phyloP scores from a whole-genome alignment of 2,113 vertebrate genomes.

The Gambusia holbrooki region DNA sequence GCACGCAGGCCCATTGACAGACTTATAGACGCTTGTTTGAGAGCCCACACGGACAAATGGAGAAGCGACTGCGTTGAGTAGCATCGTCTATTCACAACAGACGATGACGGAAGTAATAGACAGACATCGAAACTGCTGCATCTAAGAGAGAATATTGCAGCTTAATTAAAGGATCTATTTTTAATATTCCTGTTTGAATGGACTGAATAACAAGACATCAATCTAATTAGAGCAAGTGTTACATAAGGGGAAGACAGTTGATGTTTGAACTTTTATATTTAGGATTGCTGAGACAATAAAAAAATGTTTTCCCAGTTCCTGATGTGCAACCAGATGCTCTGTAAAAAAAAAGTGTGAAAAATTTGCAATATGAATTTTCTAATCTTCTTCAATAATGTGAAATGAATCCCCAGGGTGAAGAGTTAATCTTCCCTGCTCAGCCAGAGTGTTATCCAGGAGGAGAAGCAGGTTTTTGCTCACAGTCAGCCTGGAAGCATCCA shows the following conservation, averaged over 20 bases:
- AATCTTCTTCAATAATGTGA: constrained; percentile 22
- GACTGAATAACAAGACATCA: neutral
- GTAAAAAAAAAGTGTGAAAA: neutral
- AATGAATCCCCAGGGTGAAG: constrained; percentile 18
- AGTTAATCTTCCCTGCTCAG: constrained; percentile 31
- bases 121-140: constrained; percentile 28
- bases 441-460: constrained; percentile 35
- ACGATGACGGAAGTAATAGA: constrained; percentile 42
- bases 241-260: too few species aligned
- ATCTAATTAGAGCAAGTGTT: too few species aligned
- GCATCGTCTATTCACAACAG: neutral
- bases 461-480: constrained; percentile 39
- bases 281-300: too few species aligned
- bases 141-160: constrained; percentile 8
- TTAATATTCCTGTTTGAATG: neutral
- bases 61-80: constrained; percentile 20
- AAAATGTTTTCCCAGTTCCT: too few species aligned
- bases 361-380: neutral
- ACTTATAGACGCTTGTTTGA: constrained; percentile 1
- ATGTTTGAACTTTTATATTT: too few species aligned
- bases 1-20: constrained; percentile 1
- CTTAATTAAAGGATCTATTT: neutral
- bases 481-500: constrained; percentile 18
- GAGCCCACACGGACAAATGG: constrained; percentile 20
- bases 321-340: too few species aligned